Conservation (phyloP, 2,113 vertebrate genomes). For the Ageneiosus marmoratus region DNA sequence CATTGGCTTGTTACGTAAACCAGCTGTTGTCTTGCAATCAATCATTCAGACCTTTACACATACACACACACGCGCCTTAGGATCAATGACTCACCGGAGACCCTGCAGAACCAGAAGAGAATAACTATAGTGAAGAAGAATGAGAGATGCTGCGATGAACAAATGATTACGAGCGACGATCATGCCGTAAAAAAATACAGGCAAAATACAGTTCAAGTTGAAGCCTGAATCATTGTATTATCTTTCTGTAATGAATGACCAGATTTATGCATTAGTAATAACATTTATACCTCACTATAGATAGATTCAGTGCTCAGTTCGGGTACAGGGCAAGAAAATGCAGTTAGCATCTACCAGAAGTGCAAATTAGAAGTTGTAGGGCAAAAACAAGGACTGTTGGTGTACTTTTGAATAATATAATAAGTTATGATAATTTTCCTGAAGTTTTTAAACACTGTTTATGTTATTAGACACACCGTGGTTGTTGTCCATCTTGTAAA, state of each 20-base stretch:
- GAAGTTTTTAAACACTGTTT: too few relatives aligned
- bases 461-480: too few relatives aligned
- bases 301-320: too few relatives aligned
- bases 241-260: not conserved
- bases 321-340: too few relatives aligned
- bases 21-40: not conserved
- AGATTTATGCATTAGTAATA: not conserved
- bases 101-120: not conserved
- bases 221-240: not conserved
- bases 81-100: not conserved
- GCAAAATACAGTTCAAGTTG: not conserved
- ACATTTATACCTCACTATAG: not conserved
- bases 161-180: not conserved
- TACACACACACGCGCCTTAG: not conserved
- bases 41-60: not conserved
- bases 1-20: conserved; percentile 55
- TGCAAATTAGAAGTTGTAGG: too few relatives aligned
- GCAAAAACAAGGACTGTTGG: too few relatives aligned
- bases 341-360: too few relatives aligned
- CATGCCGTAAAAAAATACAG: not conserved
- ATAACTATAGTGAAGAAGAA: not conserved
- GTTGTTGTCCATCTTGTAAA: too few relatives aligned
- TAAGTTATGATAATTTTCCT: too few relatives aligned
- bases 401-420: too few relatives aligned
- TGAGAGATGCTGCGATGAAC: not conserved